phyloP scores from a whole-genome alignment of 2,797 vertebrate genomes.

The Pseudochirops corinnae region DNA sequence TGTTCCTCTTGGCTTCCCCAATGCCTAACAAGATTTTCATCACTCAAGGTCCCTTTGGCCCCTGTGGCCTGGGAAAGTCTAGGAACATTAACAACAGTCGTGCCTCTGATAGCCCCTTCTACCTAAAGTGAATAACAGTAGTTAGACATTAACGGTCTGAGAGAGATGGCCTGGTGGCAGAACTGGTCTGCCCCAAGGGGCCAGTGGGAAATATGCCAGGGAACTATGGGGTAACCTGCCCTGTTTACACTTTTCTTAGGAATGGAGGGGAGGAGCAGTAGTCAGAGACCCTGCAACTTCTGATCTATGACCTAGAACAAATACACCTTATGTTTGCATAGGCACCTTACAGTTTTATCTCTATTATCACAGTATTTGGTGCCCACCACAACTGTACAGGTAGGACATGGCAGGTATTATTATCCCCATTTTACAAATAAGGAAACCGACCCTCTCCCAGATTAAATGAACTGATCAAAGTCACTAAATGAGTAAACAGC shows the following conservation, averaged over 20 bases:
- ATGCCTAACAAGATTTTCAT: not conserved
- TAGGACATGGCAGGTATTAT: not conserved
- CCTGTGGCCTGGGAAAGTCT: not conserved
- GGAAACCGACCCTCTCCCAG: not conserved
- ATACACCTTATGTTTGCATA: not conserved
- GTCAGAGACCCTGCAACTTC: not conserved
- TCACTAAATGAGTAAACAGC: not conserved
- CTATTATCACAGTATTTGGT: not conserved
- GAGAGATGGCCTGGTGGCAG: not conserved
- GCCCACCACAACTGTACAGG: not conserved
- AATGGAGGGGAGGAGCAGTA: not conserved
- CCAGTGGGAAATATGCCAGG: not conserved
- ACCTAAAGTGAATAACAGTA: not conserved
- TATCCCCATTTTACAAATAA: not conserved
- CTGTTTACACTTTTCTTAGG: not conserved
- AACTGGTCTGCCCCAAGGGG: not conserved
- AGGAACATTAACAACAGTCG: not conserved
- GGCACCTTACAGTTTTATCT: not conserved
- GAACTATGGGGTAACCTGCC: not conserved
- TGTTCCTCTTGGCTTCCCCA: not conserved
- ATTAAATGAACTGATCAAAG: not conserved
- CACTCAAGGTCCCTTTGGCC: not conserved
- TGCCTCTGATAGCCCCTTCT: not conserved
- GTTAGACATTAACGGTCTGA: not conserved
- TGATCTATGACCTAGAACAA: not conserved